A percentile compares a stretch with the other conserved stretches of the same genome.
These are phyloP conservation scores for Thecocarcelia acutangulata DNA, from an alignment of 2,888 invertebrate genomes.

Conservation along the genomic window DNA sequence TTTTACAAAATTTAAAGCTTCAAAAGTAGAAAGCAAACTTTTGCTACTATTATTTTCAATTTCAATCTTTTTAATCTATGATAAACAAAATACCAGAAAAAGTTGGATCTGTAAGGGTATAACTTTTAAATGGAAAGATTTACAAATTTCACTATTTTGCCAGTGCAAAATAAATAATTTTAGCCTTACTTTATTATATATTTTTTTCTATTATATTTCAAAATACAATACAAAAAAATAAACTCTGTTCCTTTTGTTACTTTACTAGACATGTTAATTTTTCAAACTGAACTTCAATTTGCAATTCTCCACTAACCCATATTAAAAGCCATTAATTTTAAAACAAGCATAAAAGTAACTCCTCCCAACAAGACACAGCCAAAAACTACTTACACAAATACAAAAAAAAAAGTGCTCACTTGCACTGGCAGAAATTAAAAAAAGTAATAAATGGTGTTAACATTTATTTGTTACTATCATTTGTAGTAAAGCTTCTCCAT, in stretches of 20 bases:
- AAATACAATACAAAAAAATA: background rate
- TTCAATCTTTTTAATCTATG: background rate
- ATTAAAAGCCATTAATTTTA: constrained; percentile 63
- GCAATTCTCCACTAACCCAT: constrained; percentile 57
- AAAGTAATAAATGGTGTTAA: constrained; percentile 63
- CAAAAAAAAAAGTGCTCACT: constrained; percentile 53
- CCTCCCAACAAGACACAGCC: constrained; percentile 33
- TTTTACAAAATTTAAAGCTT: background rate
- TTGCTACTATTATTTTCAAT: background rate
- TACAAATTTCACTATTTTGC: too few relatives aligned
- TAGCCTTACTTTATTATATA: background rate
- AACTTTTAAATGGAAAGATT: too few relatives aligned
- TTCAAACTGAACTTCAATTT: constrained; percentile 38
- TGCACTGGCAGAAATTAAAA: constrained; percentile 35
- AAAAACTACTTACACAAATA: constrained; percentile 19
- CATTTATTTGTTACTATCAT: constrained; percentile 67
- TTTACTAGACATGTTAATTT: constrained; percentile 33
- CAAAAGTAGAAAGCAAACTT: too few relatives aligned
- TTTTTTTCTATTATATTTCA: background rate
- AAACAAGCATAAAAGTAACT: constrained; percentile 42
- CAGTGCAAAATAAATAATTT: too few relatives aligned
- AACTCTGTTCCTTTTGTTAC: background rate
- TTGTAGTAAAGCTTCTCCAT: constrained; percentile 49
- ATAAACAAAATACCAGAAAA: too few relatives aligned
- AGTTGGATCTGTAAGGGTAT: too few relatives aligned